A percentile compares a stretch with the other conserved stretches of the same genome.
Evolutionary conservation across 2,797 vertebrate genomes (phyloP).

Genomic region (Aldrovandia affinis): DNA sequence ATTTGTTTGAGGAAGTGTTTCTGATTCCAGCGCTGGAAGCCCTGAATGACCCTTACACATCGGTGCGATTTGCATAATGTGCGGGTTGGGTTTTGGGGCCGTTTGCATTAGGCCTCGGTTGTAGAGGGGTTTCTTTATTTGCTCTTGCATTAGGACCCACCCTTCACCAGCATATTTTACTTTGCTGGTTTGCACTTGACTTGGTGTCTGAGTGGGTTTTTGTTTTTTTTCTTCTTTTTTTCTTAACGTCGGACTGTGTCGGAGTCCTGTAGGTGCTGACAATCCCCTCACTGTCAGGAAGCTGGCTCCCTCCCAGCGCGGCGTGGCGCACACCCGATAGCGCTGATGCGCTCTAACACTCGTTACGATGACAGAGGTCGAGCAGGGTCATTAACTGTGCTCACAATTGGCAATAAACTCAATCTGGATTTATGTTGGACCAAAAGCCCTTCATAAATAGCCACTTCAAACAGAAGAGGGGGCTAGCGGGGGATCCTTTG

Average conservation of each 20-base stretch:
- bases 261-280: slow-evolving; percentile 14
- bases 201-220: neutral
- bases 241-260: neutral
- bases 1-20: slow-evolving; percentile 20
- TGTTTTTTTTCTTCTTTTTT: neutral
- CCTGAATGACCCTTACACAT: slow-evolving; percentile 13
- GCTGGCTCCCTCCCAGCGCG: slow-evolving; percentile 41
- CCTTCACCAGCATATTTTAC: slow-evolving; percentile 1
- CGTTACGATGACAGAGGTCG: slow-evolving; percentile 78
- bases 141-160: neutral
- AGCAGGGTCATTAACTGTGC: slow-evolving; percentile 72
- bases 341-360: slow-evolving; percentile 37
- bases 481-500: neutral
- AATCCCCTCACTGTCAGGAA: slow-evolving; percentile 43
- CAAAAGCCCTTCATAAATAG: slow-evolving; percentile 60
- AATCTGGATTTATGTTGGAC: slow-evolving; percentile 73
- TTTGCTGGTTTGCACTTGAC: neutral
- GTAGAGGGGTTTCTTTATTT: neutral
- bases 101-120: neutral
- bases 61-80: neutral
- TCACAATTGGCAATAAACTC: slow-evolving; percentile 69
- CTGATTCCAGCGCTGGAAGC: slow-evolving; percentile 9
- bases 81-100: neutral
- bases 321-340: slow-evolving; percentile 59
- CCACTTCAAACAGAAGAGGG: slow-evolving; percentile 41